Percentiles rank a stretch among this genome's conserved stretches.
These are phyloP conservation scores for Dallia pectoralis DNA, from an alignment of 2,797 vertebrate species.

Conservation along the genomic window DNA sequence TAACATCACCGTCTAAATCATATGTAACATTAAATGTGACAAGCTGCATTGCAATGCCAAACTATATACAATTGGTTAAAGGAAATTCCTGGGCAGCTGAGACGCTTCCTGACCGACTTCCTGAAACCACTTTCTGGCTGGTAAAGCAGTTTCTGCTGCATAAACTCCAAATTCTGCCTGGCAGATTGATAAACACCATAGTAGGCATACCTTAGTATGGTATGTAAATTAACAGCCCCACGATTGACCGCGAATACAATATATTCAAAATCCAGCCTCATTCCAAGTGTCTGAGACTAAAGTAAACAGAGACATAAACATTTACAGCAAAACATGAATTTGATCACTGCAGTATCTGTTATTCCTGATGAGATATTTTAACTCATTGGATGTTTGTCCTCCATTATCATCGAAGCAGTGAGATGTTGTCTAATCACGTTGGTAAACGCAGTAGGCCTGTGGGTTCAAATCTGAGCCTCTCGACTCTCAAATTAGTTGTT, in stretches of 20 bases:
- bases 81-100: conserved; percentile 11
- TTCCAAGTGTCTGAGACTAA: neutral
- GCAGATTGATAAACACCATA: conserved; percentile 2
- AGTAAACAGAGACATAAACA: too few relatives aligned
- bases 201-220: too few relatives aligned
- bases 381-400: neutral
- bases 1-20: too few relatives aligned
- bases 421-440: neutral
- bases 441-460: neutral
- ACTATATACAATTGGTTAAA: neutral
- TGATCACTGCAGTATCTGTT: neutral
- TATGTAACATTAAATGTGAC: neutral
- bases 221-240: too few relatives aligned
- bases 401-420: neutral
- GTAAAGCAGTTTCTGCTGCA: neutral
- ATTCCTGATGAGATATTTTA: neutral
- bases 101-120: conserved; percentile 1
- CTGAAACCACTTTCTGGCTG: conserved; percentile 1
- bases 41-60: neutral
- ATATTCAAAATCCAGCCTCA: neutral
- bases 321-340: neutral
- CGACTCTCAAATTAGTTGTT: too few relatives aligned
- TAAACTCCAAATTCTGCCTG: neutral
- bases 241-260: neutral
- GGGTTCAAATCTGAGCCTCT: neutral